phyloP scores from a whole-genome alignment of 1,140 invertebrate genomes.

The Ceratina japonica region DNA sequence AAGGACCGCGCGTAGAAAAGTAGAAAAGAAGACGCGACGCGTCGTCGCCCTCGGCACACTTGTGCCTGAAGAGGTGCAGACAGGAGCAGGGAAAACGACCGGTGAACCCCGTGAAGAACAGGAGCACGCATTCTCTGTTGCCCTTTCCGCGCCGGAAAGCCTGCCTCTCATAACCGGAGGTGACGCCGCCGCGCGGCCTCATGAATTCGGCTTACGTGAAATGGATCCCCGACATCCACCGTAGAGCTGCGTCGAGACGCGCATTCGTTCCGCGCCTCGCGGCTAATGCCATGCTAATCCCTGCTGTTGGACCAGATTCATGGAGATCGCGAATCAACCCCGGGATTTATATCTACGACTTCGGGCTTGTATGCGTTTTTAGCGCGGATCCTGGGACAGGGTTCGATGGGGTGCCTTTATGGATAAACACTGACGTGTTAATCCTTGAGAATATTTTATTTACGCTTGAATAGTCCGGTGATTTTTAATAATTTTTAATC shows the following conservation, averaged over 20 bases:
- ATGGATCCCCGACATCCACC: constrained; percentile 67
- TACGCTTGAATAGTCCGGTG: no score
- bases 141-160: constrained; percentile 9
- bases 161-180: constrained; percentile 67
- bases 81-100: constrained; percentile 48
- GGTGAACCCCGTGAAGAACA: constrained; percentile 1
- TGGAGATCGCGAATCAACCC: constrained; percentile 10
- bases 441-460: constrained; percentile 5
- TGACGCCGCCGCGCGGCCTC: constrained; percentile 51
- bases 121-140: background rate
- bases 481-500: no score
- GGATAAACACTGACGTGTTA: constrained; percentile 13
- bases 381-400: no score
- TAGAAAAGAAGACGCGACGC: constrained; percentile 19
- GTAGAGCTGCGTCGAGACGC: background rate
- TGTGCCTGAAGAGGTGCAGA: constrained; percentile 61
- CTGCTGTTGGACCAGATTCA: constrained; percentile 43
- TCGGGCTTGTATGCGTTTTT: background rate
- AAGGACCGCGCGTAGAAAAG: background rate
- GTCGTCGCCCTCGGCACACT: constrained; percentile 62
- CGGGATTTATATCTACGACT: background rate
- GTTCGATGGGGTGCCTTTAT: no score
- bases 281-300: constrained; percentile 62
- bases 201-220: constrained; percentile 80
- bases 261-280: constrained; percentile 46